Conservation (phyloP, 2,113 vertebrate species). For the Tachycineta bicolor region DNA sequence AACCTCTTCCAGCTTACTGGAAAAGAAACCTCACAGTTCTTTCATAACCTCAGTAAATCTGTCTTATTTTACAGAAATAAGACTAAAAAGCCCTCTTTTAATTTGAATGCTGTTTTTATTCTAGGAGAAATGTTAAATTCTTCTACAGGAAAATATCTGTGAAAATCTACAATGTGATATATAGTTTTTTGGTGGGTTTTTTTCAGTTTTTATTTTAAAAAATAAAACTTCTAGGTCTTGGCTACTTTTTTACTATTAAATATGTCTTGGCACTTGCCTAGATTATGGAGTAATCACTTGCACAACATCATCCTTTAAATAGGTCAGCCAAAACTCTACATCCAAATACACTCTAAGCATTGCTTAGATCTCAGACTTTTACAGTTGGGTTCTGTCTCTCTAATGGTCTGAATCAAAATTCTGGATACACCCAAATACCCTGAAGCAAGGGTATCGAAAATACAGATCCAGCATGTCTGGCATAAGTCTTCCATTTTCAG, state of each 20-base stretch:
- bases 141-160: neutral
- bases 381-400: conserved; percentile 50
- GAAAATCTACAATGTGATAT: neutral
- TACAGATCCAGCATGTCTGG: conserved; percentile 36
- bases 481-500: conserved; percentile 1
- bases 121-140: neutral
- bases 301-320: conserved; percentile 48
- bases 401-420: conserved; percentile 61
- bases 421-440: conserved; percentile 54
- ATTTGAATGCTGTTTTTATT: neutral
- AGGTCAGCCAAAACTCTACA: conserved; percentile 57
- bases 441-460: conserved; percentile 54
- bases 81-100: neutral
- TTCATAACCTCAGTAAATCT: neutral
- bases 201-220: neutral
- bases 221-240: neutral
- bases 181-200: neutral
- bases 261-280: conserved; percentile 32
- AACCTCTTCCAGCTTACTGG: neutral
- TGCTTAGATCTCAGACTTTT: conserved; percentile 44
- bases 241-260: conserved; percentile 37
- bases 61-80: neutral
- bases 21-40: neutral
- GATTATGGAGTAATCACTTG: conserved; percentile 46
- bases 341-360: conserved; percentile 16